Evolutionary conservation across 2,888 invertebrate genomes (phyloP), one percentile per base, ranked within the genome.

Genomic region (Drosophila testacea): DNA sequence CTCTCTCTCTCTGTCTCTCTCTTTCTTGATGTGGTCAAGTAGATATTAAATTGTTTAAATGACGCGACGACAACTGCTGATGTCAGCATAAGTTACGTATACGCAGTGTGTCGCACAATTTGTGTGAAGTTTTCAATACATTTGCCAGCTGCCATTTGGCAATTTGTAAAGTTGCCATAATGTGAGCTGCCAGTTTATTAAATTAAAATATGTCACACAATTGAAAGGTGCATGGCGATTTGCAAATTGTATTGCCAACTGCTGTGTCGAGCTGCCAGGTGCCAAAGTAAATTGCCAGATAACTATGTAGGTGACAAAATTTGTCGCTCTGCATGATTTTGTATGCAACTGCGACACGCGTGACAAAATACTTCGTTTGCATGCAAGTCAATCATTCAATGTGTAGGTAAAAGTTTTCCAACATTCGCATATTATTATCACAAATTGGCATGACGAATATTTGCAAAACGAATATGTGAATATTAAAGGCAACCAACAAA

Each of bases 141-240:
- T 42, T 57, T 32, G 54, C 44, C 42, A 60, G 47, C 41, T 60
- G 60, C 22, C 38, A 52, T 34, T 64, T 52, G 63, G n/a, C 60
- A 79, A 69, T 50, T 41, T 52, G 62, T 44, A 9, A 46, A 62
- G 64, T 61, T 65, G 55, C 61, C 72, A 51, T 61, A 64, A 64
- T 60, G 79, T 46, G 47, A 65, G 48, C 66, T 61, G 57, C 10
- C 64, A 69, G 74, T 52, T 82, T 81, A 73, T 82, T 73, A 76
- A 83, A 83, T 81, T 81, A 79, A 77, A 83, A 77, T 76, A 77
- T 77, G 73, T 77, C 72, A 64, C 51, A 77, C 73, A 62, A 77
- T 70, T 65, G 71, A 63, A 66, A 64, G 70, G 52, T 66, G 70
- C 66, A 57, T 67, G 63, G 65, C 72, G 69, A 82, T 79, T 79